Evolutionary conservation across 2,888 invertebrate genomes (phyloP), one percentile per base, ranked within the genome.

Genomic region (Iselma pallidipennis): DNA sequence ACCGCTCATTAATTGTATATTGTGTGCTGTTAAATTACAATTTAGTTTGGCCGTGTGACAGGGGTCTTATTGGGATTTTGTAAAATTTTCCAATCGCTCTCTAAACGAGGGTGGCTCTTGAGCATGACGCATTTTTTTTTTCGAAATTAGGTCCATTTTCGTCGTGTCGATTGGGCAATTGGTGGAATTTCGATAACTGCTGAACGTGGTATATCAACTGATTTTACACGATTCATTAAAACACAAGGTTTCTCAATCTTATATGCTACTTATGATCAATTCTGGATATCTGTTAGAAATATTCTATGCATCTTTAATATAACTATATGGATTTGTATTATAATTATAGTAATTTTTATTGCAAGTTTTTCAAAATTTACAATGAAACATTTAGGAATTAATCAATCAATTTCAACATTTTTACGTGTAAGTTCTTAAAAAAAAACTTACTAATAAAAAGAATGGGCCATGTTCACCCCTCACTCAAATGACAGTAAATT

Each of bases 151-250:
- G 54, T 65, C 6, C 59, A 59, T 37, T 16, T 25, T 2, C 50
- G 53, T 9, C 42, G 45, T 21, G 49, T 65, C 12, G 65, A 66
- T 48, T 65, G 65, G 66, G 68, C 68, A 1, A 54, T 68, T n/a
- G 65, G 68, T 4, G 65, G 65, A 12, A 54, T 68, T 26, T 63
- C 66, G 0, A 61, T 61, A 10, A 49, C 63, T 2, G 19, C 59
- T 9, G 52, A 51, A 45, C 16, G 68, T 14, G 58, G 56, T 0
- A 42, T 57, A 37, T 37, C 28, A 7, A 57, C 66, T 2, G 66
- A 66, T 42, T 68, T 61, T 42, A 65, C 66, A 4, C 57, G 59
- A 48, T 68, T 52, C 16, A 66, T 68, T 21, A 51, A 60, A 42
- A 53, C 45, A 2, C 50, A 61, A 63, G 55, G 59, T 3, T 61